These are phyloP conservation scores for Encarsia formosa DNA, from an alignment of 2,888 invertebrate species.

Conservation along the genomic window DNA sequence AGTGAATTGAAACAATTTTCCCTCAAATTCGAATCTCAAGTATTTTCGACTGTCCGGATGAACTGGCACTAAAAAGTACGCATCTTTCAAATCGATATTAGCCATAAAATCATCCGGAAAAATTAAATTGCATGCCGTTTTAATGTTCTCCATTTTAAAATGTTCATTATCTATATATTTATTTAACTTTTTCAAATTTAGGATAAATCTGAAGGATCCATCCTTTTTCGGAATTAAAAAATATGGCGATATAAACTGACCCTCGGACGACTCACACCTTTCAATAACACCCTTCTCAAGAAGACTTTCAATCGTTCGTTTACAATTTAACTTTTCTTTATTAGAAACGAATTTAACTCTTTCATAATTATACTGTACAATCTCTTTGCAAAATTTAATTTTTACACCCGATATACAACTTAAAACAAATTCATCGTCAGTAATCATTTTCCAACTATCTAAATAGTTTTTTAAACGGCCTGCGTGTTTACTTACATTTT, in stretches of 20 bases:
- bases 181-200: constrained; percentile 21
- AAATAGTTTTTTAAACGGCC: background rate
- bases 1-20: background rate
- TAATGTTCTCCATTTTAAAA: constrained; percentile 1
- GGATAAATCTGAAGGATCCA: constrained; percentile 11
- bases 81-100: background rate
- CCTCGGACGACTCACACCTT: background rate
- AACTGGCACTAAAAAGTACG: background rate
- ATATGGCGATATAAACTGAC: constrained; percentile 19
- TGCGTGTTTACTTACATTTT: background rate
- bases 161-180: constrained; percentile 15
- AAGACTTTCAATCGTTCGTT: background rate
- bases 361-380: background rate
- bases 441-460: background rate
- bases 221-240: constrained; percentile 20
- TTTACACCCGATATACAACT: background rate
- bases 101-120: background rate
- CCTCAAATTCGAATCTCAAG: background rate
- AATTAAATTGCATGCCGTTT: background rate
- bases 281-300: constrained; percentile 11
- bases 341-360: background rate
- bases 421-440: background rate
- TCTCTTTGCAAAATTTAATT: background rate
- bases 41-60: background rate
- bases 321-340: background rate